phyloP scores from a whole-genome alignment of 2,888 invertebrate genomes.

The Troilus luridus region DNA sequence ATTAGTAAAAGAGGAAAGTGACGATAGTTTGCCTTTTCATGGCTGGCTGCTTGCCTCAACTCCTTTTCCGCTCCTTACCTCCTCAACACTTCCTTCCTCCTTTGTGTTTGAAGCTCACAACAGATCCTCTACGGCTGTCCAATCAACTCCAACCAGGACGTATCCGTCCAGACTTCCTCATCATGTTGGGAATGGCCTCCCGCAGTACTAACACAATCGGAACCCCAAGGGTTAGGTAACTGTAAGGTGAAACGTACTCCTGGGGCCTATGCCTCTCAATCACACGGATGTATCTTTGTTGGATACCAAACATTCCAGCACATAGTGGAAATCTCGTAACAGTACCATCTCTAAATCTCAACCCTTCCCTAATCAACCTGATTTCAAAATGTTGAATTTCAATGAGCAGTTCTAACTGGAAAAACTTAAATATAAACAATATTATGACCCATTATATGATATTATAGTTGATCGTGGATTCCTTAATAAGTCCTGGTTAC shows the following conservation, averaged over 20 bases:
- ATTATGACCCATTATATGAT: too few relatives aligned
- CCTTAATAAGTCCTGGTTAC: too few relatives aligned
- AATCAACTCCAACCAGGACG: not conserved
- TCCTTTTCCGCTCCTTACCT: constrained; percentile 4
- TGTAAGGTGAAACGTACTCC: not conserved
- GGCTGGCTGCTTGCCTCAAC: not conserved
- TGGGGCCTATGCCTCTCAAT: not conserved
- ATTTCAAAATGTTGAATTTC: not conserved
- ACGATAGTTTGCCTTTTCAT: not conserved
- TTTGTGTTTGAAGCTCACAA: not conserved
- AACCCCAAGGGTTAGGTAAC: constrained; percentile 28
- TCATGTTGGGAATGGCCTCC: not conserved
- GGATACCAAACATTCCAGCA: not conserved
- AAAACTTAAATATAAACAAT: not conserved
- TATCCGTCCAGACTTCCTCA: not conserved
- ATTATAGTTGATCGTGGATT: too few relatives aligned
- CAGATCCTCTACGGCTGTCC: not conserved
- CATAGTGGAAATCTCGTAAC: not conserved
- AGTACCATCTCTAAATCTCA: not conserved
- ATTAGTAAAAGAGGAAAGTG: not conserved
- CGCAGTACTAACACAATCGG: constrained; percentile 20
- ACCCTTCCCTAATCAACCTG: not conserved
- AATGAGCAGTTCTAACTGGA: not conserved
- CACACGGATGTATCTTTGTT: not conserved
- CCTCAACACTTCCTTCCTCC: not conserved